Evolutionary conservation across 2,888 invertebrate genomes (phyloP).

Genomic region (Parelbella ahira): DNA sequence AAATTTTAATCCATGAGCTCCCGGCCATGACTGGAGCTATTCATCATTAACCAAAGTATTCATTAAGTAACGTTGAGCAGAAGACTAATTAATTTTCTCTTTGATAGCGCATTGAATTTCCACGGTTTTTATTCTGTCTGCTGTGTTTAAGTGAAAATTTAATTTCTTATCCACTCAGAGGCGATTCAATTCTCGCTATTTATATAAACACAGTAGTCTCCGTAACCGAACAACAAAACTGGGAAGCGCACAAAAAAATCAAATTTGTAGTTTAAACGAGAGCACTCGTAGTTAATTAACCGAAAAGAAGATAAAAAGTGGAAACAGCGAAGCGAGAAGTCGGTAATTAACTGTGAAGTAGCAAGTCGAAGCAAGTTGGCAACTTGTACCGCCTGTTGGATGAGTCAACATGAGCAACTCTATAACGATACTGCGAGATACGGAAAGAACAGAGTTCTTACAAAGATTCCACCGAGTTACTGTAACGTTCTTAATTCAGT

Average conservation of each 20-base stretch:
- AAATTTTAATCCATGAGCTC: constrained; percentile 2
- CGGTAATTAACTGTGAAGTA: constrained; percentile 40
- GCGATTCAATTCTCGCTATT: constrained; percentile 1
- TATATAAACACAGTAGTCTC: constrained; percentile 10
- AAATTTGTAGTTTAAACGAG: constrained; percentile 31
- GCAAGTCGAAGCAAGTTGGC: constrained; percentile 28
- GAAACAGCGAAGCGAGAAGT: constrained; percentile 40
- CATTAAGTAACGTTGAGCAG: background rate
- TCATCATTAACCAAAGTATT: constrained; percentile 3
- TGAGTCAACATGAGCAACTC: constrained; percentile 17
- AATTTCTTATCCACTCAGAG: constrained; percentile 7
- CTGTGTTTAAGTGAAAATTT: background rate
- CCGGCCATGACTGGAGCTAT: constrained; percentile 1
- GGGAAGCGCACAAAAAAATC: constrained; percentile 19
- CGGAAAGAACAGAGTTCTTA: too few species aligned
- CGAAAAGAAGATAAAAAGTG: constrained; percentile 36
- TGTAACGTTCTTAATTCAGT: too few species aligned
- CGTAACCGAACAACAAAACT: constrained; percentile 13
- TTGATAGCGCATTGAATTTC: background rate
- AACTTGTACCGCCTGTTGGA: constrained; percentile 15
- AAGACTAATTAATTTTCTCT: constrained; percentile 12
- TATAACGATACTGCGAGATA: too few species aligned
- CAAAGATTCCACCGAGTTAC: too few species aligned
- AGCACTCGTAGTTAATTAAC: constrained; percentile 38
- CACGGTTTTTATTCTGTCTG: background rate